Percentiles rank a stretch among this genome's conserved stretches.
phyloP scores from a whole-genome alignment of 2,888 invertebrate genomes.

The Dolomedes plantarius region DNA sequence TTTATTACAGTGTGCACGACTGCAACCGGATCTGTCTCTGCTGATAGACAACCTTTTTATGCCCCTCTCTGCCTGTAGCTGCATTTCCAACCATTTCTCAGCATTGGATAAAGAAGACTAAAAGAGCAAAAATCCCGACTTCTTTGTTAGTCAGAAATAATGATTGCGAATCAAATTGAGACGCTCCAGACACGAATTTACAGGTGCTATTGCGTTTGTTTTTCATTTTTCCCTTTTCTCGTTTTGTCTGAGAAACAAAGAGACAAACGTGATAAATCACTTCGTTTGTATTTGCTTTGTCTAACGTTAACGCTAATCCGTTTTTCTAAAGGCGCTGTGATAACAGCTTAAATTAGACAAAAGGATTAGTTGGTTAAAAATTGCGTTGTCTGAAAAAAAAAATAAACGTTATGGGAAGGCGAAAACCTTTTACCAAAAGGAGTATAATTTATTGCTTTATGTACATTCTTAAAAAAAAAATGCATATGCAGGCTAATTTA shows the following conservation, averaged over 20 bases:
- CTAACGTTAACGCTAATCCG: slow-evolving; percentile 18
- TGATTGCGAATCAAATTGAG: slow-evolving; percentile 22
- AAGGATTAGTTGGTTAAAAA: background rate
- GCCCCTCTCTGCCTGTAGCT: background rate
- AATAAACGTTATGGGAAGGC: background rate
- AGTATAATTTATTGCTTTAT: too few relatives aligned
- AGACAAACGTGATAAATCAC: slow-evolving; percentile 30
- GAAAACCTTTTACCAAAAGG: too few relatives aligned
- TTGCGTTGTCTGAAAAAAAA: background rate
- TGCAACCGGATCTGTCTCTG: slow-evolving; percentile 56
- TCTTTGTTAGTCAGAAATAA: slow-evolving; percentile 41
- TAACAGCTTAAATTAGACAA: background rate
- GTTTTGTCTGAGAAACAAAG: slow-evolving; percentile 27
- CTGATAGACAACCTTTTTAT: slow-evolving; percentile 49
- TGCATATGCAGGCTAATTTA: too few relatives aligned
- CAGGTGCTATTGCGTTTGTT: background rate
- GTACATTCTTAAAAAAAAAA: too few relatives aligned
- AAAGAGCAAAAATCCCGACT: slow-evolving; percentile 17
- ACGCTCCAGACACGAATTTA: slow-evolving; percentile 25
- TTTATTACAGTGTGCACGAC: slow-evolving; percentile 13
- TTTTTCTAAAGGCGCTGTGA: background rate
- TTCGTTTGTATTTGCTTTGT: slow-evolving; percentile 10
- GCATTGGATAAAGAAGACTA: slow-evolving; percentile 16
- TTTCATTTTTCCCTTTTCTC: slow-evolving; percentile 22
- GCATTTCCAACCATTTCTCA: slow-evolving; percentile 14